Base-by-base conservation (phyloP, 2,797 vertebrate genomes). In the Channallabes apus region DNA sequence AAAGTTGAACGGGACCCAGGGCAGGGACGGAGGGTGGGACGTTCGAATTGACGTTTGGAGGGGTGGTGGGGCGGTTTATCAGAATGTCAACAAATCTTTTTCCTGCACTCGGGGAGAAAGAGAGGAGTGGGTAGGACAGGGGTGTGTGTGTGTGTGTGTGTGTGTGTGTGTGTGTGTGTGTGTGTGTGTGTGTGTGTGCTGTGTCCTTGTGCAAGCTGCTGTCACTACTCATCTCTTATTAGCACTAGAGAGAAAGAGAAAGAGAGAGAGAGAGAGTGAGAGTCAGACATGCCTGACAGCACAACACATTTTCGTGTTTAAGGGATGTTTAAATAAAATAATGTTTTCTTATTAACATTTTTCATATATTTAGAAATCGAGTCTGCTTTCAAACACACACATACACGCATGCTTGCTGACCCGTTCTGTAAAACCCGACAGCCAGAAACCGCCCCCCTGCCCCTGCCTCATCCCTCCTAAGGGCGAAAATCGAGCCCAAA, bases 221-320 rank as follows among this genome's bases (percentile, higher is more conserved):
- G 88, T 88, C 86, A 89, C 72, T 86, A 77, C 67, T 86, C 84
- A 89, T 90, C 88, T 85, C 32, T 80, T 86, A n/a, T 85, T 86
- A 75, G 83, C 22, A 64, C 54, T 54, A 46, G 20, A 27, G 8
- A 14, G 27, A 69, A 3, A 20, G 61, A 80, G 29, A 64, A n/a
- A 51, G 24, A 27, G 65, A 27, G 61, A 77, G 32, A 84, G 29
- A 62, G 67, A 73, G 73, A 46, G 71, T 68, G n/a, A 86, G 29
- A 0, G 1, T 69, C 0, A 41, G 67, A 6, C 9, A 71, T 41
- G 68, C 68, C 4, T 4, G 1, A 69, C 68, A 11, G 18, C 1
- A 71, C 32, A 38, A 20, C 20, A 51, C 24, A n/a, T n/a, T n/a
- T n/a, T n/a, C n/a, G n/a, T n/a, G n/a, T n/a, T n/a, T n/a, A n/a